Base-by-base conservation (phyloP, 2,888 invertebrate species). In the Cryptus armator region DNA sequence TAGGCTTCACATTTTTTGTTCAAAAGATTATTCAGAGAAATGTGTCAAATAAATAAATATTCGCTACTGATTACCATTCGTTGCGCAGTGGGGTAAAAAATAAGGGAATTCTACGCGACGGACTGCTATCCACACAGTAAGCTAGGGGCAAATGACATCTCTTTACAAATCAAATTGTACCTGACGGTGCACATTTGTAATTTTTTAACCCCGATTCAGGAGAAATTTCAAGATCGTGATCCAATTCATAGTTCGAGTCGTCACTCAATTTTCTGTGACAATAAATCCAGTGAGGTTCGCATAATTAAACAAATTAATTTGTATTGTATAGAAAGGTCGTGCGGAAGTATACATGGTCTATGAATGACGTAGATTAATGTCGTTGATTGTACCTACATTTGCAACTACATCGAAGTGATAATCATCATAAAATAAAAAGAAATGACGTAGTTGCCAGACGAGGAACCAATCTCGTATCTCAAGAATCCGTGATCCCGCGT, bases 401-500 rank as follows among this genome's bases (percentile, higher is more conserved):
- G 56, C 56, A 4, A 12, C 24, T 12, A 24, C 56, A 56, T 19
- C 24, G 56, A 24, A 0, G 19, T 12, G 56, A 56, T 24, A 56
- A 56, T 56, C 37, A 37, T 37, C 5, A 37, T 37, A 14, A 62
- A 53, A 75, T 59, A 14, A 44, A 75, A 71, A 19, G 7, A 32
- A 83, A 80, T 80, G 46, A 75, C 80, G 59, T 59, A 74, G 74
- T 77, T 62, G 24, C 53, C 53, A 71, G 43, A 66, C 43, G 51
- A 66, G 29, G 59, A 16, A 12, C 19, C 12, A 56, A 4, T 56
- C 66, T 32, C n/a, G 62, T 66, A 72, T 56, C 48, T 43, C 72
- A 53, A 64, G 80, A 66, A 72, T 43, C 37, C n/a, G 37, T 19
- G 37, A 70, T 62, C n/a, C 56, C 19, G 24, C 37, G 5, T 56